Base-by-base conservation (phyloP, 2,113 vertebrate genomes). In the Neomonachus schauinslandi region DNA sequence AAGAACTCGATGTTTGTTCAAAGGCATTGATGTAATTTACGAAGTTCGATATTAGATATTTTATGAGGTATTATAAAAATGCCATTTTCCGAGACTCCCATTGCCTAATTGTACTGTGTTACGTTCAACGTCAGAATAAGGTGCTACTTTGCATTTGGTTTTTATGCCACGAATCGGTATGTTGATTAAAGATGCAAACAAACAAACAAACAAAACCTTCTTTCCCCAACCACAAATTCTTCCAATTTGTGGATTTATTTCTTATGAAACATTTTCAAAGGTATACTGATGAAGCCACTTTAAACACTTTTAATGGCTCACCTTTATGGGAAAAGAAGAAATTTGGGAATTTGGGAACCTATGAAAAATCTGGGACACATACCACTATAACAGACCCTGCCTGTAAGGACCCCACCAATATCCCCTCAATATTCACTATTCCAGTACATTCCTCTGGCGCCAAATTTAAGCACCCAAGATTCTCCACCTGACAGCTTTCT, bases 21-120 rank as follows among this genome's bases (percentile, higher is more conserved):
- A 95, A 98, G 96, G 97, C 98, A 97, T 91, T 87, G 94, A 97
- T 96, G 98, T 97, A 97, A 98, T 98, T 98, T 98, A 98, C 88
- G 96, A 97, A 98, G 97, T 97, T 96, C 9, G 46, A 95, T 96
- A 98, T 98, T 94, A 80, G 95, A 59, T 95, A 94, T 92, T 98
- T 98, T 98, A 98, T 16, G 97, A 96, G 97, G 95, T 94, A 96
- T 90, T 94, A 97, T 94, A 97, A 97, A 98, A 97, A 82, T 79
- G 86, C 83, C 79, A 85, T 96, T 97, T 91, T 89, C 83, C 4
- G 46, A 76, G 97, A 87, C 92, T 92, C 57, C 36, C 0, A 0
- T 51, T 59, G 83, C 94, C 95, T 97, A 97, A 96, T 97, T 93
- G 91, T 42, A 31, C 88, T 39, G 42, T 2, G 63, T 87, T 91